Conservation (phyloP, 2,113 vertebrate genomes). For the Passerina amoena region DNA sequence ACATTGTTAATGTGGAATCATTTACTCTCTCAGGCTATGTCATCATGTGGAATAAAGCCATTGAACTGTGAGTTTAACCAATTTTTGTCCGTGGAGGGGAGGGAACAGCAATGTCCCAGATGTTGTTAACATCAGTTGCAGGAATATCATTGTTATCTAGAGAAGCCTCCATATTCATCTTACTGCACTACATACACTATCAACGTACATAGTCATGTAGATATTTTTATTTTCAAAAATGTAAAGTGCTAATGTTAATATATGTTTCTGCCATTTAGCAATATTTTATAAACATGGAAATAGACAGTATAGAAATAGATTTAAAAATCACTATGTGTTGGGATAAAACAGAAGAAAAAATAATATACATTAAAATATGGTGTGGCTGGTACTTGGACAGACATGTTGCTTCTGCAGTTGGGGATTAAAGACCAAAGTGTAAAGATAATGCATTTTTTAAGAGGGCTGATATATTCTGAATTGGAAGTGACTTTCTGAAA, state of each 20-base stretch:
- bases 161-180: not conserved
- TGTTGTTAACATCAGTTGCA: not conserved
- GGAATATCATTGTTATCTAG: not conserved
- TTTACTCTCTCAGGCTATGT: constrained; percentile 99
- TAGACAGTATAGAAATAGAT: not conserved
- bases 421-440: not conserved
- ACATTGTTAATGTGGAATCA: constrained; percentile 98
- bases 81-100: not conserved
- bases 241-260: not conserved
- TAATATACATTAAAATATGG: not conserved
- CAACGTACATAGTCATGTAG: not conserved
- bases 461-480: not conserved
- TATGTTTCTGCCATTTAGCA: not conserved
- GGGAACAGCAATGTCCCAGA: not conserved
- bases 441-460: not conserved
- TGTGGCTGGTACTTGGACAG: not conserved
- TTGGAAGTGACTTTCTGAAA: not conserved
- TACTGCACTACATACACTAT: not conserved
- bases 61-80: constrained; percentile 92
- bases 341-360: not conserved
- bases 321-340: not conserved
- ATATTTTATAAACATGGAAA: not conserved
- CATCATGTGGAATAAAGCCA: constrained; percentile 99
- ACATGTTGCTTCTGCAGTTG: not conserved
- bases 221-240: not conserved